Evolutionary conservation across 2,888 invertebrate genomes (phyloP), one percentile per base, ranked within the genome.

Genomic region (Clivina fossor): DNA sequence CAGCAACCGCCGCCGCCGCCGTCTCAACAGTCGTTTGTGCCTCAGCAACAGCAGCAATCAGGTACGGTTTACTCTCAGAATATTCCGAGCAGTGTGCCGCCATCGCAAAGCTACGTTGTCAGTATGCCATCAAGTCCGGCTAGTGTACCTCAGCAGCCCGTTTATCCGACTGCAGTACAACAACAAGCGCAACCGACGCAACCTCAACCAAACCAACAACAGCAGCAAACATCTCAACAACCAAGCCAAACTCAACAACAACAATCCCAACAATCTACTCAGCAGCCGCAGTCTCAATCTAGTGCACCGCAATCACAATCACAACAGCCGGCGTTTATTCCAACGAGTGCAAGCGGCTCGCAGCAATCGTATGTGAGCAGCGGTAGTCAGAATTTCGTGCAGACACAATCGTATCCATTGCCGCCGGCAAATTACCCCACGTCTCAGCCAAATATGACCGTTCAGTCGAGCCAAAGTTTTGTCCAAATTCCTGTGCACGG

Each of bases 331-430:
- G 8, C 37, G 16, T 43, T 43, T 22, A 43, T 40, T 8, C 43
- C 51, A 7, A 41, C 43, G 4, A 43, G 32, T 11, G 53, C 43
- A 15, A 53, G 33, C 22, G 26, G 33, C 8, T 80, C 76, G 61
- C 81, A 78, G 67, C 76, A 80, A 65, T 72, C 76, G 33, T 63
- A 71, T 13, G 76, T 77, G 49, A 77, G 77, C 61, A 66, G 71
- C 30, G 76, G 77, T 69, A 72, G 75, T 58, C 72, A 75, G 2
- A 80, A 80, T 60, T 77, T 80, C 64, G 78, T 78, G 60, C 80
- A 75, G 63, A 79, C 81, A 68, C 76, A 79, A 11, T 80, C 80
- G 70, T 80, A 78, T 56, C 77, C 80, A 62, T 78, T 82, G 62
- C 80, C 81, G 63, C 76, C 81, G 73, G 80, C 82, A 75, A 69